phyloP scores from a whole-genome alignment of 2,888 invertebrate genomes.

The Seladonia tumulorum region DNA sequence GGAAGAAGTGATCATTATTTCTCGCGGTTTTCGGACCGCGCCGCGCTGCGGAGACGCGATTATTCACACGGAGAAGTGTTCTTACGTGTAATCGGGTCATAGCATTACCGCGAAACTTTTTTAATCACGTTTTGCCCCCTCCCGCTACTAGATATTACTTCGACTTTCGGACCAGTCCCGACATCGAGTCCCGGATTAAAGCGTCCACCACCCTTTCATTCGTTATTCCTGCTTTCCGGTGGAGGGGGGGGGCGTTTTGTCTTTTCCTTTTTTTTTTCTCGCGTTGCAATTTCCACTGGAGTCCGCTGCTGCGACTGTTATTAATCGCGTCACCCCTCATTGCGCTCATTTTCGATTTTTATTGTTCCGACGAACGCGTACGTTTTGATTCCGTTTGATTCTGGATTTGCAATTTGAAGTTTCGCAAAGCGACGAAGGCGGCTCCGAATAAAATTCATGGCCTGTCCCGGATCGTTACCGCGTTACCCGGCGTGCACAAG shows the following conservation, averaged over 20 bases:
- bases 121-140: conserved; percentile 63
- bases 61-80: conserved; percentile 44
- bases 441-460: neutral
- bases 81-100: conserved; percentile 62
- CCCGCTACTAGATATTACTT: conserved; percentile 49
- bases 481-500: neutral
- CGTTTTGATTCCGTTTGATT: too few species aligned
- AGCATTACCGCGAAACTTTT: conserved; percentile 62
- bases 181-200: conserved; percentile 39
- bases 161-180: conserved; percentile 15
- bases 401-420: neutral
- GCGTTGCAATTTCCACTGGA: neutral
- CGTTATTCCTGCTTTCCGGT: conserved; percentile 56
- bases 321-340: neutral
- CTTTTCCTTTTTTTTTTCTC: neutral
- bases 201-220: conserved; percentile 49
- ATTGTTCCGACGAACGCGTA: too few species aligned
- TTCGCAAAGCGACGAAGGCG: neutral
- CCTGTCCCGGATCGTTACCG: neutral
- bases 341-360: too few species aligned
- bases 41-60: conserved; percentile 22
- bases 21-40: conserved; percentile 10
- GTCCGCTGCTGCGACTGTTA: conserved; percentile 8
- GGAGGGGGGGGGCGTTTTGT: neutral
- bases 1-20: conserved; percentile 34